These are phyloP conservation scores for Gorsachius goisagi DNA, from an alignment of 2,113 vertebrate species.

Conservation along the genomic window DNA sequence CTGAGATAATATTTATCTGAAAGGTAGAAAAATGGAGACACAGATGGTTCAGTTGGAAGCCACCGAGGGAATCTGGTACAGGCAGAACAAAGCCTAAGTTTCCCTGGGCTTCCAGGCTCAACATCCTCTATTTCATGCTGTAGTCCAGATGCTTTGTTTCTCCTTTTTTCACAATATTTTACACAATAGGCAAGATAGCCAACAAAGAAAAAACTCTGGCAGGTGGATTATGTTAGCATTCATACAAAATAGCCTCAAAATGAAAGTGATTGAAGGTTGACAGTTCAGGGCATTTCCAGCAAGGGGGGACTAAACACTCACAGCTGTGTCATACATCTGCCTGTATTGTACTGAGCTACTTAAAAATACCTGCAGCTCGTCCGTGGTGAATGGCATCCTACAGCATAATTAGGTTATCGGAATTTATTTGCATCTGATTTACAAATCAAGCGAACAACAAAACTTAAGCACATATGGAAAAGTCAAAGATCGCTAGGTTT, in stretches of 20 bases:
- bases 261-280: background rate
- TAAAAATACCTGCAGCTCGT: background rate
- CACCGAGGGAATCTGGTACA: background rate
- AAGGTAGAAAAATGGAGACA: background rate
- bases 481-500: background rate
- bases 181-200: background rate
- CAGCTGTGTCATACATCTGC: background rate
- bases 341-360: background rate
- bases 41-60: background rate
- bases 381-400: background rate
- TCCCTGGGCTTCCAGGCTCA: background rate
- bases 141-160: background rate
- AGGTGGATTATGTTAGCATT: background rate
- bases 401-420: background rate
- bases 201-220: background rate
- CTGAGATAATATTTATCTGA: background rate
- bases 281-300: background rate
- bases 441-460: background rate
- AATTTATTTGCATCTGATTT: background rate
- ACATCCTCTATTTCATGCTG: background rate
- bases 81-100: background rate
- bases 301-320: rapidly evolving
- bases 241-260: background rate
- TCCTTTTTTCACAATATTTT: background rate
- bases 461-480: background rate